A percentile compares a stretch with the other conserved stretches of the same genome.
Conservation (phyloP, 2,888 invertebrate species). For the Drosophila greeni region DNA sequence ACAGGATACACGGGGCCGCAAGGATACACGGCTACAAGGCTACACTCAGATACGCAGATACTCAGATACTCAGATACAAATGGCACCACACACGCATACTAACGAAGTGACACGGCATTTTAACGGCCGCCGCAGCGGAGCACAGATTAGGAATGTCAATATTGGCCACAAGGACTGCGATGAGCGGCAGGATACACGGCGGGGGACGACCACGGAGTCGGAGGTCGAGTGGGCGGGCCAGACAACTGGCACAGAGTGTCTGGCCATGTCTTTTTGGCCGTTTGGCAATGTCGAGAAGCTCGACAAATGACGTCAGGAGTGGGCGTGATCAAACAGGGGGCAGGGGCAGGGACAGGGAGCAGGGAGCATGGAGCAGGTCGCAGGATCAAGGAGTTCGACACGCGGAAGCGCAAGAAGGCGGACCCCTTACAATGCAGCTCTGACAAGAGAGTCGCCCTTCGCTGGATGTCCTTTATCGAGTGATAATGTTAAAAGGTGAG, state of each 20-base stretch:
- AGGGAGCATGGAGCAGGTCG: not conserved
- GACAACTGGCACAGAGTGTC: conserved; percentile 34
- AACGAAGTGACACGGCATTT: conserved; percentile 72
- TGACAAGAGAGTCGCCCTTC: conserved; percentile 46
- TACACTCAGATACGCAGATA: conserved; percentile 12
- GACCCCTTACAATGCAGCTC: conserved; percentile 46
- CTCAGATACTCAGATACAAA: conserved; percentile 31
- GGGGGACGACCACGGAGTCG: not conserved
- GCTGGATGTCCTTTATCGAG: conserved; percentile 10
- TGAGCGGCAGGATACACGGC: conserved; percentile 22
- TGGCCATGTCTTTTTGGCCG: conserved; percentile 27
- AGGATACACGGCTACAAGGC: conserved; percentile 8
- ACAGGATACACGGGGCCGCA: conserved; percentile 18
- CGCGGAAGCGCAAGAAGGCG: conserved; percentile 27
- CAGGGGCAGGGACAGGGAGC: too few species aligned
- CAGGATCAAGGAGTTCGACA: conserved; percentile 1
- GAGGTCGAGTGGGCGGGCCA: conserved; percentile 17
- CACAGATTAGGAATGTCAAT: conserved; percentile 72
- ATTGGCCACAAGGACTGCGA: conserved; percentile 57
- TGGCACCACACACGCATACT: conserved; percentile 64
- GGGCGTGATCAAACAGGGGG: conserved; percentile 40
- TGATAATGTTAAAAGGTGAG: conserved; percentile 13
- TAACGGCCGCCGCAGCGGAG: conserved; percentile 62
- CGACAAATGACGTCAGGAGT: conserved; percentile 69
- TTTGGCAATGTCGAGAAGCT: conserved; percentile 44